A percentile compares a stretch with the other conserved stretches of the same genome.
These are phyloP conservation scores for Metaphire vulgaris DNA, from an alignment of 1,140 invertebrate genomes.

Conservation along the genomic window DNA sequence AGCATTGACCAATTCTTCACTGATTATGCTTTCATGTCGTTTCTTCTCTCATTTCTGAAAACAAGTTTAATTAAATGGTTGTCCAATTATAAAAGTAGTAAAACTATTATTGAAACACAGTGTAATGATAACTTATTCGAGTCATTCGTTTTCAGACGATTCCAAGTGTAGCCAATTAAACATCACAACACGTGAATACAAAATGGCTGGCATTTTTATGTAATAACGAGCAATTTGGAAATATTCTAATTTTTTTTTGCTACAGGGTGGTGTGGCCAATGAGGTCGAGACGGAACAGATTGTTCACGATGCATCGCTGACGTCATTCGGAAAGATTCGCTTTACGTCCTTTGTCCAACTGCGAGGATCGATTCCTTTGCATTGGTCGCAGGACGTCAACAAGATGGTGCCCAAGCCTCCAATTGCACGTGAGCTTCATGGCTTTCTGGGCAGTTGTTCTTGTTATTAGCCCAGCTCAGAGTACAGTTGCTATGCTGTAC, in stretches of 20 bases:
- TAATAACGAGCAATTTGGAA: too few species aligned
- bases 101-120: too few species aligned
- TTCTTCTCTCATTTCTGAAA: slow-evolving; percentile 75
- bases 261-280: slow-evolving; percentile 88
- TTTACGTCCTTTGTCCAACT: slow-evolving; percentile 83
- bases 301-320: slow-evolving; percentile 78
- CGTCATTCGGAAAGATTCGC: slow-evolving; percentile 62
- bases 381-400: slow-evolving; percentile 93
- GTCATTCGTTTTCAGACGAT: too few species aligned
- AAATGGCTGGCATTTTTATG: too few species aligned
- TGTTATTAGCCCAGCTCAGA: too few species aligned
- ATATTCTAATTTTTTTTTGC: slow-evolving; percentile 32
- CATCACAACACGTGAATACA: too few species aligned
- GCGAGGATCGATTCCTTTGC: slow-evolving; percentile 86
- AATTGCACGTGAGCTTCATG: slow-evolving; percentile 76
- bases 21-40: slow-evolving; percentile 83
- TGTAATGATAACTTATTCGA: too few species aligned
- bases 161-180: too few species aligned
- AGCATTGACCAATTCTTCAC: slow-evolving; percentile 71
- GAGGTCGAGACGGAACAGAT: slow-evolving; percentile 99
- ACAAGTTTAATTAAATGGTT: too few species aligned
- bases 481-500: too few species aligned
- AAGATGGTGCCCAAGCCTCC: slow-evolving; percentile 98
- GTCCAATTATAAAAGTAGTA: too few species aligned
- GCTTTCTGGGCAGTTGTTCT: too few species aligned